Evolutionary conservation across 92 coral and sea anemone genomes (phyloP).

Genomic region (Phenganax stokvisi): DNA sequence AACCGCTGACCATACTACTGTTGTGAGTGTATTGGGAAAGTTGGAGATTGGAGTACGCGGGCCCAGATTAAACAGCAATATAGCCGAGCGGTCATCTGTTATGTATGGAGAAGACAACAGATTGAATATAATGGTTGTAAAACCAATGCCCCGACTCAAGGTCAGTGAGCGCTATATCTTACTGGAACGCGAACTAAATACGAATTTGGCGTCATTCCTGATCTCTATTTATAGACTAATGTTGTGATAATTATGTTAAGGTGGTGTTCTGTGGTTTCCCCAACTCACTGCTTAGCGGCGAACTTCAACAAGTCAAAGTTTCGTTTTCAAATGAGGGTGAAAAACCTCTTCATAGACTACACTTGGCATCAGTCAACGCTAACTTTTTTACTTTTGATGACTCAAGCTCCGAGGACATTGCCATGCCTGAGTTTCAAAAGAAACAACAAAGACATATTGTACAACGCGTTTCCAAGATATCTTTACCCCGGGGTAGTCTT

Average conservation of each 20-base stretch:
- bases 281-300: constrained; percentile 52
- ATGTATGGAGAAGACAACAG: constrained; percentile 69
- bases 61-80: constrained; percentile 67
- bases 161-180: constrained; percentile 28
- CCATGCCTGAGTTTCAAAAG: constrained; percentile 38
- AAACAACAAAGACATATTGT: constrained; percentile 11
- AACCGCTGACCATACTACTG: constrained; percentile 60
- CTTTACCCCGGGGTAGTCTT: constrained; percentile 65
- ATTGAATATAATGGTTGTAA: constrained; percentile 60
- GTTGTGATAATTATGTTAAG: constrained; percentile 27
- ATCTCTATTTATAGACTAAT: neutral
- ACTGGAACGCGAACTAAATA: neutral
- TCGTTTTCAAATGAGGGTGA: constrained; percentile 70
- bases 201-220: neutral
- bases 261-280: constrained; percentile 75
- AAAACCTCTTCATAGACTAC: constrained; percentile 63
- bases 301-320: constrained; percentile 66
- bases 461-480: constrained; percentile 61
- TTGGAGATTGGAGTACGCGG: constrained; percentile 70
- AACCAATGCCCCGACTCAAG: constrained; percentile 83
- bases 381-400: constrained; percentile 73
- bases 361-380: constrained; percentile 64
- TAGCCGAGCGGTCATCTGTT: constrained; percentile 79
- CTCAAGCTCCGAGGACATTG: constrained; percentile 23
- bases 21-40: constrained; percentile 79